Conservation (phyloP, 1,140 invertebrate genomes). For the Frieseomelitta varia region DNA sequence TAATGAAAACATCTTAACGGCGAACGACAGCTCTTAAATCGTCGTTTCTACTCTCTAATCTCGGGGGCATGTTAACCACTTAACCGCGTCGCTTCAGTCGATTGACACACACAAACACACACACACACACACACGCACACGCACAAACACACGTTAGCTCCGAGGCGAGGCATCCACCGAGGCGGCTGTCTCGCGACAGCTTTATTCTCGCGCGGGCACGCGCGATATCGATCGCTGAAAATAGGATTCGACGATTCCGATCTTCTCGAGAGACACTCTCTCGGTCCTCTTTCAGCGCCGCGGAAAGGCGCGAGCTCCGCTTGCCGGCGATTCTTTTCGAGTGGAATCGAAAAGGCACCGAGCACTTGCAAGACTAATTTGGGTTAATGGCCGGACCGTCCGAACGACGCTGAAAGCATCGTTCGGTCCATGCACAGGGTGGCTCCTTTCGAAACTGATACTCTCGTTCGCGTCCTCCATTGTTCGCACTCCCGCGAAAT, state of each 20-base stretch:
- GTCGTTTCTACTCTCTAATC: slow-evolving; percentile 69
- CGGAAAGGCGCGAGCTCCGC: slow-evolving; percentile 1
- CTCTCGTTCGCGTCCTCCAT: background rate
- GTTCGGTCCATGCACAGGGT: slow-evolving; percentile 7
- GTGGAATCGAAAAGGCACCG: slow-evolving; percentile 25
- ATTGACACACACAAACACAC: slow-evolving; percentile 66
- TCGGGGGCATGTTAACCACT: slow-evolving; percentile 73
- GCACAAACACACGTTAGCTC: slow-evolving; percentile 45
- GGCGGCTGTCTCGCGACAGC: slow-evolving; percentile 35
- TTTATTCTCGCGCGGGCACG: slow-evolving; percentile 16
- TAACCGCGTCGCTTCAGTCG: slow-evolving; percentile 70
- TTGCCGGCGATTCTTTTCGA: slow-evolving; percentile 20
- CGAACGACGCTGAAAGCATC: background rate
- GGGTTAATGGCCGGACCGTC: slow-evolving; percentile 29
- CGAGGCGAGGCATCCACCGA: background rate
- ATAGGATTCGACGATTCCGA: slow-evolving; percentile 25
- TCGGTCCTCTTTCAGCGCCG: no score
- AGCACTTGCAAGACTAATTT: slow-evolving; percentile 38
- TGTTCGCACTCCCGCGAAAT: no score
- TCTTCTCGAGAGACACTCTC: background rate
- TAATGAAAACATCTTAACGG: slow-evolving; percentile 71
- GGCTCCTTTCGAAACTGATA: background rate
- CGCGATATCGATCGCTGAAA: slow-evolving; percentile 49
- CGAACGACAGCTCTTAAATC: slow-evolving; percentile 74
- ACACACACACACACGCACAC: slow-evolving; percentile 59